These are phyloP conservation scores for Polia nebulosa DNA, from an alignment of 2,888 invertebrate genomes.

Conservation along the genomic window DNA sequence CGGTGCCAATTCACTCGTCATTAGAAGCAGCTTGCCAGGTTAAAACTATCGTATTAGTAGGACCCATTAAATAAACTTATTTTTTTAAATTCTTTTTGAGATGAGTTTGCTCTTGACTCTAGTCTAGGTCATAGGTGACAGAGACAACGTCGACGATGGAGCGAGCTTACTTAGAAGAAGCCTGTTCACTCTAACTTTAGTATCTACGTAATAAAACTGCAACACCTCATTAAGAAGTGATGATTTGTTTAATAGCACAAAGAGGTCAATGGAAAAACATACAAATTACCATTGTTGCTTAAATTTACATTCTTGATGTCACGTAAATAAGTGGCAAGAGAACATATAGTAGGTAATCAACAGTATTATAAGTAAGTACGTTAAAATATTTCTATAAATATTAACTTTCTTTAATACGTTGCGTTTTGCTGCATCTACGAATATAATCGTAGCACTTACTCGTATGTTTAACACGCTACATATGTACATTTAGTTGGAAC, in stretches of 20 bases:
- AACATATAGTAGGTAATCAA: not conserved
- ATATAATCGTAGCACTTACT: constrained; percentile 30
- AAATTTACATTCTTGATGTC: not conserved
- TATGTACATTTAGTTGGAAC: constrained; percentile 52
- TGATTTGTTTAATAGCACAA: constrained; percentile 7
- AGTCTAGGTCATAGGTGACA: no score
- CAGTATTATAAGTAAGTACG: constrained; percentile 3
- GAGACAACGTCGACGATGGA: no score
- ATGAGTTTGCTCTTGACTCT: no score
- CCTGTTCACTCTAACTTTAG: no score
- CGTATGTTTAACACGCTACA: constrained; percentile 48
- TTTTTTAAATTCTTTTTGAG: no score
- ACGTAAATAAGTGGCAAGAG: not conserved
- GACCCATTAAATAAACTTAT: no score
- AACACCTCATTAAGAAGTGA: not conserved
- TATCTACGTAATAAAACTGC: not conserved
- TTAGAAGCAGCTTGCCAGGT: no score
- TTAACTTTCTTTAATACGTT: constrained; percentile 22
- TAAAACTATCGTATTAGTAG: no score
- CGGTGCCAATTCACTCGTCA: no score
- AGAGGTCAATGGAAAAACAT: not conserved
- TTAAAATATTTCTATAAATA: constrained; percentile 25
- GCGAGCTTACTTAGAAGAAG: no score
- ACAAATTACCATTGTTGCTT: not conserved
- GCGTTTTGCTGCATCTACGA: constrained; percentile 22